Base-by-base conservation (phyloP, 1,140 invertebrate genomes). In the Phymorhynchus buccinoides region DNA sequence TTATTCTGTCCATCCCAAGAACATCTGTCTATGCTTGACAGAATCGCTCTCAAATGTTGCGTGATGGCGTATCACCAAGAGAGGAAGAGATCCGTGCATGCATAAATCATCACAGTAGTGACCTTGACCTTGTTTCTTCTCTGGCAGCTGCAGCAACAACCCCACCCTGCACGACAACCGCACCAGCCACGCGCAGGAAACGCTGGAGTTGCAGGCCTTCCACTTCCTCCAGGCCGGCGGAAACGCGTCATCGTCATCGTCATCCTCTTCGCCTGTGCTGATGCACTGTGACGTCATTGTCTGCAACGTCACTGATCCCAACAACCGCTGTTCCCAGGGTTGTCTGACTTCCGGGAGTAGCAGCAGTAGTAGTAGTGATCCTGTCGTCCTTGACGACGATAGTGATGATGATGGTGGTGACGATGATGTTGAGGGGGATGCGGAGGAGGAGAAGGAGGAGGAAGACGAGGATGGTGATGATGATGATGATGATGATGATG, bases 241-340 rank as follows among this genome's bases (percentile, higher is more conserved):
- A n/a, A n/a, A n/a, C n/a, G n/a, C n/a, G n/a, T n/a, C n/a, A n/a
- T n/a, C n/a, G n/a, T n/a, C n/a, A n/a, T n/a, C n/a, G n/a, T 48
- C 44, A 16, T 12, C 56, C 56, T 35, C 30, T 32, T 3, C 30
- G 30, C 30, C 68, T 32, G 12, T 71, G 0, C n/a, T 71, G 4
- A 37, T 71, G 30, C 68, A 71, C 68, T 71, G 68, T 71, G 68
- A 71, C 68, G 68, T 71, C 68, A 71, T 71, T 27, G 30, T 71
- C 30, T 71, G 68, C 68, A 35, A 71, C 30, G 30, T 71, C 68
- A 71, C 68, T 12, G 68, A 37, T 3, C 68, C 68, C 68, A 27
- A 9, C 7, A 71, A 35, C 35, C 68, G 68, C 3, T 71, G 68
- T 4, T 14, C 68, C 4, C 68, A 71, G 68, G 68, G 68, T 32